Evolutionary conservation across 1,140 invertebrate genomes (phyloP), one percentile per base, ranked within the genome.

Genomic region (Leptoteleia sp.): DNA sequence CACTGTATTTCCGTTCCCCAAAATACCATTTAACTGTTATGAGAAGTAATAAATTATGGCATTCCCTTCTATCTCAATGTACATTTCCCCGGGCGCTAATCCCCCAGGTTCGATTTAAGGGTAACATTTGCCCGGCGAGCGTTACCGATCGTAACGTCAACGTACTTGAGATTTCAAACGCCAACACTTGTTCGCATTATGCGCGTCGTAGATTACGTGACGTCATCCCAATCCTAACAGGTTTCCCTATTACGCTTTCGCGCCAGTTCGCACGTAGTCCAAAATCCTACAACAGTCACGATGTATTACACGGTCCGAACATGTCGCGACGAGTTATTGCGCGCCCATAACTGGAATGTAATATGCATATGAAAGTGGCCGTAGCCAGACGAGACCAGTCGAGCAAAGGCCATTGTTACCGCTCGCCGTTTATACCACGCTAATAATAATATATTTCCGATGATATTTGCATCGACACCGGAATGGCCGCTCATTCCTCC

Each of bases 231-330:
- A 62, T 68, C 47, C 62, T 79, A 79, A 73, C 76, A 73, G 76
- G 68, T 73, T 79, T 79, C 62, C 50, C 68, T 73, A 77, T 77
- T 76, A 80, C 33, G 77, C 70, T 79, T 71, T 64, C 29, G 62
- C 61, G 38, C 43, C 22, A 67, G 37, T 65, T 75, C 43, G 42
- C 72, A 64, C 75, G 72, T 82, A 76, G 33, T 83, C 38, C 79
- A 78, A 82, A 84, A 84, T 83, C 78, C 73, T 61, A 55, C 75
- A 43, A 77, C 70, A 81, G 47, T 64, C 40, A 57, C 17, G 76
- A 70, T 79, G 80, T 77, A 77, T 84, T 84, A 82, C 82, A 85
- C 55, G 45, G 61, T 54, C 61, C 25, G 71, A 57, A 81, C 80
- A 73, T 84, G 81, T 67, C 62, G 54, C 55, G 52, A 42, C 59